These are phyloP conservation scores for Merops nubicus DNA, from an alignment of 2,113 vertebrate species.

Conservation along the genomic window DNA sequence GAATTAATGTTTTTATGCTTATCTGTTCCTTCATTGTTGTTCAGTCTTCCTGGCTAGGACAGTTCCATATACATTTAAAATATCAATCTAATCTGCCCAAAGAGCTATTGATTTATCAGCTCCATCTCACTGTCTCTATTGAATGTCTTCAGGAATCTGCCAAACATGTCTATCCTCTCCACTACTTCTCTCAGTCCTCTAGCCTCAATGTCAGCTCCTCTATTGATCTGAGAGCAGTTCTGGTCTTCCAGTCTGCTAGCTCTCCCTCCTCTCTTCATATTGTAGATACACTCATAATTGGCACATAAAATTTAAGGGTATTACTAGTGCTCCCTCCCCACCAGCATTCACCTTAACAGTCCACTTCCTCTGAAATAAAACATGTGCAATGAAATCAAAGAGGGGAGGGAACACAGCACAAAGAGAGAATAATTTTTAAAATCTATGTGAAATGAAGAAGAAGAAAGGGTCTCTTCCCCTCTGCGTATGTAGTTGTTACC, in stretches of 20 bases:
- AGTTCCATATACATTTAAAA: slow-evolving; percentile 62
- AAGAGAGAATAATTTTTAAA: not conserved
- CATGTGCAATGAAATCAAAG: not conserved
- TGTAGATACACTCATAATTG: not conserved
- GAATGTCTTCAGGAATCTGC: slow-evolving; percentile 62
- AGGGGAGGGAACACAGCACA: not conserved
- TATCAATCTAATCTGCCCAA: slow-evolving; percentile 61
- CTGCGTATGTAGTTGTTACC: not conserved
- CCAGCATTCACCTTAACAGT: not conserved
- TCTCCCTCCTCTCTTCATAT: not conserved
- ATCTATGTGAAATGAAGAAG: not conserved
- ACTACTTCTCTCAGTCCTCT: slow-evolving; percentile 33
- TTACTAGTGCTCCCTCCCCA: not conserved
- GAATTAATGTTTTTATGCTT: slow-evolving; percentile 22
- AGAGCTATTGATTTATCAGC: slow-evolving; percentile 67
- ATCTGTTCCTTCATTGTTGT: slow-evolving; percentile 21
- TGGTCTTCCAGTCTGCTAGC: slow-evolving; percentile 54
- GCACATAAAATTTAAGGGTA: not conserved
- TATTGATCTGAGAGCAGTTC: slow-evolving; percentile 57
- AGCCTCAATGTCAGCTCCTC: slow-evolving; percentile 61
- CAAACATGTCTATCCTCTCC: slow-evolving; percentile 51
- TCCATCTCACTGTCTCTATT: slow-evolving; percentile 16
- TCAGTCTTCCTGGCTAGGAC: slow-evolving; percentile 9
- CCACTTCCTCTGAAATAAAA: not conserved
- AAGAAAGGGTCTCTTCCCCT: not conserved